Evolutionary conservation across 2,888 invertebrate genomes (phyloP), one percentile per base, ranked within the genome.

Genomic region (Empis livida): DNA sequence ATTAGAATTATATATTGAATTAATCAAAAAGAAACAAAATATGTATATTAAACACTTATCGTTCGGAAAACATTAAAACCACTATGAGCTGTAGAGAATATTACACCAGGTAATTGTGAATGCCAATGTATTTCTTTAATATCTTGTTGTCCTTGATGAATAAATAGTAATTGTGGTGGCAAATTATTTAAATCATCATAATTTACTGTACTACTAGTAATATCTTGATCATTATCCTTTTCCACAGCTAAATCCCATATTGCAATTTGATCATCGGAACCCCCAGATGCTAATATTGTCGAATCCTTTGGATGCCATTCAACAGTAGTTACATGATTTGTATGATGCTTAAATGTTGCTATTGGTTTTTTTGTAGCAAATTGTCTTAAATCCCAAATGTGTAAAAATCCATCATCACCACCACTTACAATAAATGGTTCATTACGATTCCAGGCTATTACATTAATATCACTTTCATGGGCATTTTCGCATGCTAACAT

Each of bases 71-170:
- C 79, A 73, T 99, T 95, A 62, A 99, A 95, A 47, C 96, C 97
- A 61, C 85, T 87, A 56, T 85, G 81, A 11, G 99, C 93, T 27
- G 99, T 99, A 50, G 93, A 92, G 42, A 99, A 75, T 44, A 99
- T 76, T 2, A 90, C 81, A 10, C 97, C 96, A 1, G 95, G 87
- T 53, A 96, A 76, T 72, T 99, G 96, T 23, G 84, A 81, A 71
- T 99, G 97, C 97, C 99, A 99, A 65, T 97, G 97, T 30, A 97
- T 71, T 73, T 99, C 99, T 67, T 99, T 99, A 47, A 99, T 86
- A 65, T 99, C 95, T 49, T 80, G 85, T 68, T 97, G 97, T 39
- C 99, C 99, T 74, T 95, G 92, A 65, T 99, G 99, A 55, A 97
- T 92, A 67, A 99, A 99, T 52, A 99, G 72, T 43, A 99, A 71